These are phyloP conservation scores for Ornithorhynchus anatinus DNA, from an alignment of 2,113 vertebrate species.

Conservation along the genomic window DNA sequence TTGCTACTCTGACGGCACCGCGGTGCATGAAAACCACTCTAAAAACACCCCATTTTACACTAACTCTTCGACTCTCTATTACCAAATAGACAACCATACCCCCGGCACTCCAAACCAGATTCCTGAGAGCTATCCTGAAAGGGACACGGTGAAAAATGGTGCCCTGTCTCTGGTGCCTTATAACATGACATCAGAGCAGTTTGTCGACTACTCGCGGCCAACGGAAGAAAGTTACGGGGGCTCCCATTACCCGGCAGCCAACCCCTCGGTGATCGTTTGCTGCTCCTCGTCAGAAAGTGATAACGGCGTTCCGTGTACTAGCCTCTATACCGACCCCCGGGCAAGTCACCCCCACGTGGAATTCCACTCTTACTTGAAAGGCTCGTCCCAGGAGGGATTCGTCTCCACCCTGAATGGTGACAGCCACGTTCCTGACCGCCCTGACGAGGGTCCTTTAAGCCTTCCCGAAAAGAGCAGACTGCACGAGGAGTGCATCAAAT, in stretches of 20 bases:
- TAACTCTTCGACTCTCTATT: conserved; percentile 87
- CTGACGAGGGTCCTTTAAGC: conserved; percentile 77
- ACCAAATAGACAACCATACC: conserved; percentile 86
- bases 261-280: conserved; percentile 80
- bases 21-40: conserved; percentile 82
- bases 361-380: conserved; percentile 94
- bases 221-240: conserved; percentile 73
- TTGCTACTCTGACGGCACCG: conserved; percentile 84
- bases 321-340: conserved; percentile 79
- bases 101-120: conserved; percentile 76
- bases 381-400: conserved; percentile 83
- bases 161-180: conserved; percentile 83
- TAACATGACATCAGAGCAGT: conserved; percentile 83
- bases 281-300: conserved; percentile 83
- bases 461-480: conserved; percentile 86
- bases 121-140: conserved; percentile 82
- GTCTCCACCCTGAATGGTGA: conserved; percentile 77
- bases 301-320: conserved; percentile 72
- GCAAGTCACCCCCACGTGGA: conserved; percentile 80
- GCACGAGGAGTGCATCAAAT: conserved; percentile 86
- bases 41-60: conserved; percentile 86
- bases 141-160: conserved; percentile 77
- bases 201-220: conserved; percentile 79
- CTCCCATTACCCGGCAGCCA: conserved; percentile 80
- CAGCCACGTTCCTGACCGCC: conserved; percentile 76